phyloP scores from a whole-genome alignment of 2,797 vertebrate species.

The Choloepus didactylus region DNA sequence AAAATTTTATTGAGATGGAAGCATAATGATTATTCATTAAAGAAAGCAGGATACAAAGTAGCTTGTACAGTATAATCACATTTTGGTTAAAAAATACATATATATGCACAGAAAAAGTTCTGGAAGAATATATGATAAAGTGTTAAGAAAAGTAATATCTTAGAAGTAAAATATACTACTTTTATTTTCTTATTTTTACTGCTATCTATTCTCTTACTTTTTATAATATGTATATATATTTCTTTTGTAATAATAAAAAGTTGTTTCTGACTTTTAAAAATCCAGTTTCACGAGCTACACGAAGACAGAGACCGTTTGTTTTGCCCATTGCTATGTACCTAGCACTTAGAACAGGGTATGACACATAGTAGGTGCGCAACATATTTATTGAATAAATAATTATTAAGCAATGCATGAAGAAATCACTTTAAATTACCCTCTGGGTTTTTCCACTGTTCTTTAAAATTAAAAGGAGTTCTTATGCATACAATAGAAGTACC shows the following conservation, averaged over 20 bases:
- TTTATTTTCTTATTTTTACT: slow-evolving; percentile 17
- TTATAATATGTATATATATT: not conserved
- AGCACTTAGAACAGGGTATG: not conserved
- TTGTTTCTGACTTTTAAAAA: not conserved
- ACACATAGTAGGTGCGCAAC: not conserved
- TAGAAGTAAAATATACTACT: slow-evolving; percentile 4
- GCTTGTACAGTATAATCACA: not conserved
- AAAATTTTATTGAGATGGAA: slow-evolving; percentile 9
- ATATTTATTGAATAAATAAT: slow-evolving; percentile 24
- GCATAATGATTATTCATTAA: not conserved
- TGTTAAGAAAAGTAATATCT: not conserved
- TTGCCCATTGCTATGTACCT: not conserved
- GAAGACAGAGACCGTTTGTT: not conserved
- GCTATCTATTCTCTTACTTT: not conserved
- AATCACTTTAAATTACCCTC: not conserved
- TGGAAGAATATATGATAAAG: not conserved
- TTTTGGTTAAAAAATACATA: not conserved
- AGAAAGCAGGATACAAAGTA: not conserved
- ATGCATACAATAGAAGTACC: not conserved
- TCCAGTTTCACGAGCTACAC: not conserved
- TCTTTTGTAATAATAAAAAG: not conserved
- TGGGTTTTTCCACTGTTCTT: not conserved
- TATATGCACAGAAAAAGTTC: not conserved
- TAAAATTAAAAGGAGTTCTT: slow-evolving; percentile 24
- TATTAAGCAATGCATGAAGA: slow-evolving; percentile 1